Base-by-base conservation (phyloP, 2,888 invertebrate species). In the Philhelius pedissequus region DNA sequence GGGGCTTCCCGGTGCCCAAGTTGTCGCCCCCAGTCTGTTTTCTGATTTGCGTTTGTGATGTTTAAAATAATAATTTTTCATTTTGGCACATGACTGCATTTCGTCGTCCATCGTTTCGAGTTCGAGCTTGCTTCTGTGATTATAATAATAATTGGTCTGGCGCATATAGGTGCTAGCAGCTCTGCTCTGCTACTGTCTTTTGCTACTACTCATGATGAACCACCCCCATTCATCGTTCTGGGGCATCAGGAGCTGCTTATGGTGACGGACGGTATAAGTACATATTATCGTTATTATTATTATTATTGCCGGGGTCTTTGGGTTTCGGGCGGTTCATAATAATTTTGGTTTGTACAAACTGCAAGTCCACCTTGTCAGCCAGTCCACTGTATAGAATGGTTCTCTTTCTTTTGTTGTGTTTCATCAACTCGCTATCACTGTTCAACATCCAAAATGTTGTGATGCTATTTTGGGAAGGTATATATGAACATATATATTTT, bases 1-100 rank as follows among this genome's bases (percentile, higher is more conserved):
- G 27, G 27, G 30, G 62, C 4, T 62, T 48, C 45, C 22, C 13
- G 20, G 20, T 20, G 22, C 45, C 64, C 22, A 48, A 32, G 11
- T 32, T 20, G 32, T 20, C 13, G 22, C 60, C 22, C 38, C 20
- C 18, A 32, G 20, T 13, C 32, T 40, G 11, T 27, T 38, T 22
- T 22, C n/a, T 30, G 48, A 11, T 62, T 56, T 54, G 66, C 68
- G 54, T 68, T 38, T 80, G 84, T 75, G 75, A 83, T 75, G 84
- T 81, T 80, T 86, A 86, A 86, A 86, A 86, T 81, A 86, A 86
- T 81, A 86, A 86, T 86, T 86, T 86, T 86, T 86, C 86, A 86
- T 86, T 86, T 86, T 86, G 86, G 86, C 86, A 86, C 86, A 86
- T 86, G 86, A 81, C 86, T 86, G 86, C 86, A 86, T 81, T 86